A percentile compares a stretch with the other conserved stretches of the same genome.
Conservation (phyloP, 1,140 invertebrate genomes). For the Conus betulinus region DNA sequence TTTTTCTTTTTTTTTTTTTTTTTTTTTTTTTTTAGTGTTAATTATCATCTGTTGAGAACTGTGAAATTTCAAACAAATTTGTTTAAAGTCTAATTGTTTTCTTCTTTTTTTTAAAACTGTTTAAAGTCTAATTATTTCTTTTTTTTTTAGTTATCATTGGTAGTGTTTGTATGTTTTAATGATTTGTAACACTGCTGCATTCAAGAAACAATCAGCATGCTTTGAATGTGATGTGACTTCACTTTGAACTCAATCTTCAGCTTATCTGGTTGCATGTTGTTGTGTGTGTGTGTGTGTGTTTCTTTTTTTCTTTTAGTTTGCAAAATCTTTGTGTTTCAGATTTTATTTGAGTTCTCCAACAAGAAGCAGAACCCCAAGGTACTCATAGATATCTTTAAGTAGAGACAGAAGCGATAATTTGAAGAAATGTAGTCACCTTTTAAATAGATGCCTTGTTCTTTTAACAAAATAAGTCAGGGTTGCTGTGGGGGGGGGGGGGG, state of each 20-base stretch:
- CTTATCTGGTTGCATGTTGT: background rate
- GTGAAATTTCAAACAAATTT: no score
- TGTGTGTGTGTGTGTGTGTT: slow-evolving; percentile 4
- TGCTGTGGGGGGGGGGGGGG: no score
- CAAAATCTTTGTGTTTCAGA: slow-evolving; percentile 30
- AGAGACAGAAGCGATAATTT: no score
- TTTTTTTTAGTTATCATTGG: no score
- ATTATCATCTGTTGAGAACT: no score
- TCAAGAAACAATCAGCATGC: background rate
- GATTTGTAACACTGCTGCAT: background rate
- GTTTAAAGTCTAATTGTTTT: no score
- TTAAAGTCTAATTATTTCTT: no score
- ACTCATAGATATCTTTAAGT: background rate
- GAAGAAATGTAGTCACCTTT: no score
- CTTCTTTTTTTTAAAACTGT: no score
- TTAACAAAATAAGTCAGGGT: background rate
- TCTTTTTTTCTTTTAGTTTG: slow-evolving; percentile 9
- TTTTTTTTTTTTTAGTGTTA: no score
- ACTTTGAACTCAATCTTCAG: background rate
- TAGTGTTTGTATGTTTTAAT: no score
- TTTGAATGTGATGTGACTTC: background rate
- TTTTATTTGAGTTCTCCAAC: slow-evolving; percentile 41
- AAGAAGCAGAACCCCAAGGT: slow-evolving; percentile 28
- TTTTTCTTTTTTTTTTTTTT: no score
- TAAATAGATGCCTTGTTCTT: background rate